Percentiles rank a stretch among this genome's conserved stretches.
phyloP scores from a whole-genome alignment of 2,888 invertebrate genomes.

The Conus canariensis region DNA sequence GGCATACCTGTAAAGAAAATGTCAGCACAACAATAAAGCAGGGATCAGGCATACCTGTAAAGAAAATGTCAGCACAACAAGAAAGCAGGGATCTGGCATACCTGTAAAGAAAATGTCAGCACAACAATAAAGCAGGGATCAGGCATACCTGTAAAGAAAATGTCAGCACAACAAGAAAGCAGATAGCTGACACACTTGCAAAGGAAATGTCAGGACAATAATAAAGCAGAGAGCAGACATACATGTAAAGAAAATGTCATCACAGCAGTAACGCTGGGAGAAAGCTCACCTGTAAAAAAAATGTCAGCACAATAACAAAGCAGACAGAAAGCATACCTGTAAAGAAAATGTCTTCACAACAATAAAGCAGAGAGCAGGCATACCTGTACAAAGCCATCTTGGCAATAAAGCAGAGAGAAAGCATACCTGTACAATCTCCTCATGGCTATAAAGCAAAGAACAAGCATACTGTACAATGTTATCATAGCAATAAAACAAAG shows the following conservation, averaged over 20 bases:
- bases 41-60: slow-evolving; percentile 90
- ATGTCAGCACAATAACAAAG: too few relatives aligned
- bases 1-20: not conserved
- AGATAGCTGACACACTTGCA: too few relatives aligned
- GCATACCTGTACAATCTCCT: slow-evolving; percentile 74
- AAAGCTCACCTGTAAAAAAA: not conserved
- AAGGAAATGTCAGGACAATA: not conserved
- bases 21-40: too few relatives aligned
- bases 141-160: slow-evolving; percentile 84
- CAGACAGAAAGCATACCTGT: slow-evolving; percentile 90
- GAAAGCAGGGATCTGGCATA: too few relatives aligned
- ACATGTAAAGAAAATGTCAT: slow-evolving; percentile 74
- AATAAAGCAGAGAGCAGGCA: not conserved
- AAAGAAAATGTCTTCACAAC: not conserved
- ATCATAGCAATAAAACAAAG: too few relatives aligned
- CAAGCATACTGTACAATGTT: slow-evolving; percentile 84
- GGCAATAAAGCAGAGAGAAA: not conserved
- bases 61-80: too few relatives aligned
- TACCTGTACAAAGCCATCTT: slow-evolving; percentile 63
- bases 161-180: too few relatives aligned
- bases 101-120: too few relatives aligned
- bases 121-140: slow-evolving; percentile 86
- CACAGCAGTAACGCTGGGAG: not conserved
- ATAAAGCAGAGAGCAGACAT: not conserved
- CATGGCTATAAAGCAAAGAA: slow-evolving; percentile 81